These are phyloP conservation scores for Drosophila repletoides DNA, from an alignment of 1,140 invertebrate species.

Conservation along the genomic window DNA sequence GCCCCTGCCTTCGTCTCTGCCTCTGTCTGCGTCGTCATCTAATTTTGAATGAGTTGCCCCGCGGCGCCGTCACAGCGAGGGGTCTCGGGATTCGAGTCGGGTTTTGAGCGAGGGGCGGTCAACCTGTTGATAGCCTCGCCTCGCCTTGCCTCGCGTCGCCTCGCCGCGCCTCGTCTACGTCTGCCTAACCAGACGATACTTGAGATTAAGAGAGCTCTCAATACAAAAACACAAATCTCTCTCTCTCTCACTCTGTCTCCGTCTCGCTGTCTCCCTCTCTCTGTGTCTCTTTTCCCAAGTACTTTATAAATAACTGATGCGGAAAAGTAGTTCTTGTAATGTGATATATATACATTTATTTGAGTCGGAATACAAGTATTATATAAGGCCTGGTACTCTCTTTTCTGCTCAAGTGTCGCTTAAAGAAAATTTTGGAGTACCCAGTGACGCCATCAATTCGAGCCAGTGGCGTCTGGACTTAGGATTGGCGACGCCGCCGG, in stretches of 20 bases:
- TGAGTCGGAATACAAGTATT: slow-evolving; percentile 13
- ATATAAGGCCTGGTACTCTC: slow-evolving; percentile 6
- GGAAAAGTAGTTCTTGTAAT: slow-evolving; percentile 47
- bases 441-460: slow-evolving; percentile 26
- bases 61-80: slow-evolving; percentile 52
- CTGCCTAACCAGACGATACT: slow-evolving; percentile 50
- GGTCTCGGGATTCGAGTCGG: slow-evolving; percentile 9
- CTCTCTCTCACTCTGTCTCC: neutral
- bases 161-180: too few relatives aligned
- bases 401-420: slow-evolving; percentile 32
- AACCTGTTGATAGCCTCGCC: slow-evolving; percentile 73
- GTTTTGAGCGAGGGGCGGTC: slow-evolving; percentile 50
- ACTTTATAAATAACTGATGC: slow-evolving; percentile 25
- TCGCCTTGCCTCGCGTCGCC: too few relatives aligned
- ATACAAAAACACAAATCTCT: slow-evolving; percentile 36
- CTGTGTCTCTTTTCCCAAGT: neutral
- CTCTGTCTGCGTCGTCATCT: slow-evolving; percentile 28
- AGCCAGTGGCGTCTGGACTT: slow-evolving; percentile 15
- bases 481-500: neutral
- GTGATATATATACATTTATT: slow-evolving; percentile 23
- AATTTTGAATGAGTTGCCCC: slow-evolving; percentile 71
- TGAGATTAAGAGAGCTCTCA: slow-evolving; percentile 60
- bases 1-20: neutral
- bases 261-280: neutral
- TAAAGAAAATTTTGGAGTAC: slow-evolving; percentile 24